Evolutionary conservation across 2,797 vertebrate species (phyloP).

Genomic region (Onychomys arenicola): DNA sequence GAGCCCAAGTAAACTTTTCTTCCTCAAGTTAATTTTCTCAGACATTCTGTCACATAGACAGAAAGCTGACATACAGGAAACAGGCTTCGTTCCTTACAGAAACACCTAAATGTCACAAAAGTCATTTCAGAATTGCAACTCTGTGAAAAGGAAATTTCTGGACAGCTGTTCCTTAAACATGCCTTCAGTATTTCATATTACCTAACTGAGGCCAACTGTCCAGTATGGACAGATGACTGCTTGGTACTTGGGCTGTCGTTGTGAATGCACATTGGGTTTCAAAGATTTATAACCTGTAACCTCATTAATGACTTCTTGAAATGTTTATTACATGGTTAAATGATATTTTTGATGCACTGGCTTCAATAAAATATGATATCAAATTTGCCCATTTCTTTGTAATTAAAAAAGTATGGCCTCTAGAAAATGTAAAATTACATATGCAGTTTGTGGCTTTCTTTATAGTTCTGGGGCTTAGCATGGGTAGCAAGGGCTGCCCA

Average conservation of each 20-base stretch:
- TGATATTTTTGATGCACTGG: conserved; percentile 17
- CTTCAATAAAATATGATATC: background rate
- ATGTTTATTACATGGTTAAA: background rate
- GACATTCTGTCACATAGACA: background rate
- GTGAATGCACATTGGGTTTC: background rate
- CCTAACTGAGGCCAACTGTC: background rate
- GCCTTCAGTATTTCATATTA: background rate
- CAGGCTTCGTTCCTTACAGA: conserved; percentile 43
- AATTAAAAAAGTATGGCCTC: background rate
- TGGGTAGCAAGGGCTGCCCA: background rate
- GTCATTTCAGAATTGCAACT: conserved; percentile 24
- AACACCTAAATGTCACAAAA: conserved; percentile 41
- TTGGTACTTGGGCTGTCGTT: background rate
- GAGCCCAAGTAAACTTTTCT: background rate
- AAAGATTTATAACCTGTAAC: background rate
- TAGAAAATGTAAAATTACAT: background rate
- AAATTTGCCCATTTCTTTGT: background rate
- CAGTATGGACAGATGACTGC: background rate
- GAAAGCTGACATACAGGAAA: background rate
- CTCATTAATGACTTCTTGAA: background rate
- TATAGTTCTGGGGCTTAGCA: background rate
- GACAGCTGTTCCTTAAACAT: background rate
- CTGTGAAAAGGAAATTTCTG: conserved; percentile 31
- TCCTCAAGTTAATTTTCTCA: background rate
- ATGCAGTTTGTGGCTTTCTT: background rate